Evolutionary conservation across 2,888 invertebrate species (phyloP).

Genomic region (Cheilosia soror): DNA sequence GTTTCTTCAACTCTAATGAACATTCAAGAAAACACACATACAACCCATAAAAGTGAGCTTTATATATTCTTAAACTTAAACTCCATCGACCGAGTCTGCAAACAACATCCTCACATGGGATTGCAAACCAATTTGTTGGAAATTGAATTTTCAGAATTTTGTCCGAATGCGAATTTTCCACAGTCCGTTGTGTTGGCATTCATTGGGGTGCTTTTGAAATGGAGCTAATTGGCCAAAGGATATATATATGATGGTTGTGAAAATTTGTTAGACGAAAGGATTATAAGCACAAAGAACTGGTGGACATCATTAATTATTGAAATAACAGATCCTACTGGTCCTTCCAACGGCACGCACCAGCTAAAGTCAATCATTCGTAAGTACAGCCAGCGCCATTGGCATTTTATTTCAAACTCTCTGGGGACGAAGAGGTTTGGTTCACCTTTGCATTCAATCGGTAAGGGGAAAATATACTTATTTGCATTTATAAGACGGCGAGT

Average conservation of each 20-base stretch:
- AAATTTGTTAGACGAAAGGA: constrained; percentile 11
- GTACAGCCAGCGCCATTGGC: too few relatives aligned
- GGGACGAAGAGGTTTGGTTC: too few relatives aligned
- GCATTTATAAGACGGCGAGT: too few relatives aligned
- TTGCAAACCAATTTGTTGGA: neutral
- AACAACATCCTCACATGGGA: constrained; percentile 33
- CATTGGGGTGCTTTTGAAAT: constrained; percentile 8
- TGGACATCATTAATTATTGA: constrained; percentile 17
- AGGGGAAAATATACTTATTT: too few relatives aligned
- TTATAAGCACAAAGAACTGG: neutral
- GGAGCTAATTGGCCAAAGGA: constrained; percentile 37
- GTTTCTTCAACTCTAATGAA: constrained; percentile 14
- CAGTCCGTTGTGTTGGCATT: neutral
- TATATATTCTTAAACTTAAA: constrained; percentile 4
- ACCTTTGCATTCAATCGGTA: too few relatives aligned
- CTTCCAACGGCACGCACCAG: too few relatives aligned
- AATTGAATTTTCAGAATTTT: constrained; percentile 34
- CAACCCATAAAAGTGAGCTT: neutral
- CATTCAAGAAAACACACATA: constrained; percentile 17
- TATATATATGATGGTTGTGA: constrained; percentile 17
- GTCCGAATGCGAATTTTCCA: neutral
- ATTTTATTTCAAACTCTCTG: too few relatives aligned
- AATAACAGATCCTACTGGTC: constrained; percentile 8
- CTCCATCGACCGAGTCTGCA: constrained; percentile 6
- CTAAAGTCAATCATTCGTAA: neutral